Base-by-base conservation (phyloP, 1,140 invertebrate species). In the Medauroidea extradentata region DNA sequence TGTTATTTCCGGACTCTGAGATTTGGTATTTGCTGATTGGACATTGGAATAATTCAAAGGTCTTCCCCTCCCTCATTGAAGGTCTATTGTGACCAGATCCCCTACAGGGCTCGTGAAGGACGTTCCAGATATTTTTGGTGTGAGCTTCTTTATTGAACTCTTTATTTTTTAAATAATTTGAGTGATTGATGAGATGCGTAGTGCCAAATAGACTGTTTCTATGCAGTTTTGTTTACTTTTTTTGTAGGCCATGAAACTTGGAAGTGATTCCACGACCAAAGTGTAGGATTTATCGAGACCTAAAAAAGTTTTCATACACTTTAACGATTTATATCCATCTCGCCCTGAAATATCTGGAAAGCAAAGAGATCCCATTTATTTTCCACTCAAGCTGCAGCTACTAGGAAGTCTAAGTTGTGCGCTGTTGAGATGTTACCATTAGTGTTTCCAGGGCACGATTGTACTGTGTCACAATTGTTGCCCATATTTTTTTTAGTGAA, bases 1-100 rank as follows among this genome's bases (percentile, higher is more conserved):
- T 73, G 72, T 16, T 38, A 55, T 55, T 21, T 55, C 53, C 39
- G 53, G 53, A 55, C 53, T 55, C 29, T 34, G 53, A 55, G 29
- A 55, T 24, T 55, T 55, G 53, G 53, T 55, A 55, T 41, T 55
- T 38, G 53, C 53, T 55, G 53, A 55, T 55, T 55, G 53, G 53
- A 55, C 29, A 43, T 55, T 41, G 29, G 11, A 34, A 34, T 34
- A 38, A 55, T 41, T 55, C 53, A 55, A 55, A 53, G 53, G 53
- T 55, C 53, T 55, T 55, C 53, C 53, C 53, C 41, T 55, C n/a
- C 18, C 19, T 19, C 38, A 13, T 43, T 24, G 25, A 38, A 24
- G 23, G 16, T 41, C 21, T 25, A 41, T 43, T 8, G 21, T 4
- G 39, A 23, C 13, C 34, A 54, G 39, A 42, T 5, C 14, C n/a